phyloP scores from a whole-genome alignment of 2,113 vertebrate genomes.

The Ciconia boyciana region DNA sequence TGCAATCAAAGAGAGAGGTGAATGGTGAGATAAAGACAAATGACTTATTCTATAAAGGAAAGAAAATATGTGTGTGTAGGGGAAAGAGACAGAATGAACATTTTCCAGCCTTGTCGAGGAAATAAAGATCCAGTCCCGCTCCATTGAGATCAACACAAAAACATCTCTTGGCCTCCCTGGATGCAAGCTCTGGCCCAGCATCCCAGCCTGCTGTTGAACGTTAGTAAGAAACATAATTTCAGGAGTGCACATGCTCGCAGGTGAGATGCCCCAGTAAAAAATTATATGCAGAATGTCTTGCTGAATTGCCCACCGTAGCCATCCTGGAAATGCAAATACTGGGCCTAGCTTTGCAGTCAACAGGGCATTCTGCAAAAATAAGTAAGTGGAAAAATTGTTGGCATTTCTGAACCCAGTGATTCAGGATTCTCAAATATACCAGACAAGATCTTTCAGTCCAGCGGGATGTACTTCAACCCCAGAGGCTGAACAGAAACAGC shows the following conservation, averaged over 20 bases:
- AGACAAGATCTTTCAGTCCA: neutral
- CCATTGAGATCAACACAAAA: neutral
- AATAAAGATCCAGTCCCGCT: neutral
- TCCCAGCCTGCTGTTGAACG: neutral
- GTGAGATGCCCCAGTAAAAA: neutral
- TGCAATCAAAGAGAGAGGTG: conserved; percentile 67
- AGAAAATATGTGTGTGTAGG: conserved; percentile 27
- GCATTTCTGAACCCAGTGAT: neutral
- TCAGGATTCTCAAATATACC: neutral
- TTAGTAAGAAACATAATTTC: rapidly evolving
- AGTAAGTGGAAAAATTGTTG: neutral
- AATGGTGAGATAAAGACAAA: conserved; percentile 69
- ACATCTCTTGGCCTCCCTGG: rapidly evolving
- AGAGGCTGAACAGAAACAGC: neutral
- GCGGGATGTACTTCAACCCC: neutral
- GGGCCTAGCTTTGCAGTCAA: neutral
- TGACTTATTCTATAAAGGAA: conserved; percentile 27
- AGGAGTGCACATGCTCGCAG: neutral
- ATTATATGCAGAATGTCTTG: neutral
- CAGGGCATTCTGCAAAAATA: neutral
- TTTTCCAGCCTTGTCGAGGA: neutral
- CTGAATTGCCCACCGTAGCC: neutral
- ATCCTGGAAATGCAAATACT: neutral
- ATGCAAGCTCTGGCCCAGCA: neutral
- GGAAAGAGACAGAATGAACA: conserved; percentile 13